Evolutionary conservation across 2,113 vertebrate genomes (phyloP).

Genomic region (Periophthalmodon schlosseri): DNA sequence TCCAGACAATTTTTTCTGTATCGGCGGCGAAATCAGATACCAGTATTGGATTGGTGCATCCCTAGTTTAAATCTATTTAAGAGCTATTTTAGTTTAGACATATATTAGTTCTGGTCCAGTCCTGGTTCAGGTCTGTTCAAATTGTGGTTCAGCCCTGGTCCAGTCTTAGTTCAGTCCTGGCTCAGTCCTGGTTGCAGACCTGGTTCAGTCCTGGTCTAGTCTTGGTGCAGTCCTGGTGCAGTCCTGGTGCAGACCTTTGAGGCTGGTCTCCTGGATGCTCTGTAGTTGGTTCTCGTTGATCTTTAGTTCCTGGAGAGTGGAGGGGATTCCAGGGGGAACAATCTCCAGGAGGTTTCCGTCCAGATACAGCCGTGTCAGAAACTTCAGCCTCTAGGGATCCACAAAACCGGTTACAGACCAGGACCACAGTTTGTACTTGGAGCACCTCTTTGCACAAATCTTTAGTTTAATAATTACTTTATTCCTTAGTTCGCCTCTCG

Average conservation of each 20-base stretch:
- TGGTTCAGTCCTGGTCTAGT: not conserved
- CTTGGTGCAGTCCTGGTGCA: not conserved
- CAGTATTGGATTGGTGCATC: too few species aligned
- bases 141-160: not conserved
- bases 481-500: too few species aligned
- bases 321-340: constrained; percentile 83
- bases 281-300: constrained; percentile 90
- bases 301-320: constrained; percentile 91
- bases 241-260: constrained; percentile 77
- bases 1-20: too few species aligned
- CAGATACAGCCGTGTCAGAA: constrained; percentile 87
- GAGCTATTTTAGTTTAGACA: too few species aligned
- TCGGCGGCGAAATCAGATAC: too few species aligned
- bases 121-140: too few species aligned
- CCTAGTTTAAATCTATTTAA: too few species aligned
- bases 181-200: not conserved
- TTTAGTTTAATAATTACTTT: too few species aligned
- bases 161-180: not conserved
- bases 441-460: not conserved
- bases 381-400: constrained; percentile 81
- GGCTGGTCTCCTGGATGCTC: constrained; percentile 76
- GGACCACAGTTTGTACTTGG: too few species aligned
- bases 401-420: too few species aligned
- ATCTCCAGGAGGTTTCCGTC: constrained; percentile 86
- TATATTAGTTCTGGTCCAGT: too few species aligned